Percentiles rank a stretch among this genome's conserved stretches.
Conservation (phyloP, 2,113 vertebrate genomes). For the Ia io region DNA sequence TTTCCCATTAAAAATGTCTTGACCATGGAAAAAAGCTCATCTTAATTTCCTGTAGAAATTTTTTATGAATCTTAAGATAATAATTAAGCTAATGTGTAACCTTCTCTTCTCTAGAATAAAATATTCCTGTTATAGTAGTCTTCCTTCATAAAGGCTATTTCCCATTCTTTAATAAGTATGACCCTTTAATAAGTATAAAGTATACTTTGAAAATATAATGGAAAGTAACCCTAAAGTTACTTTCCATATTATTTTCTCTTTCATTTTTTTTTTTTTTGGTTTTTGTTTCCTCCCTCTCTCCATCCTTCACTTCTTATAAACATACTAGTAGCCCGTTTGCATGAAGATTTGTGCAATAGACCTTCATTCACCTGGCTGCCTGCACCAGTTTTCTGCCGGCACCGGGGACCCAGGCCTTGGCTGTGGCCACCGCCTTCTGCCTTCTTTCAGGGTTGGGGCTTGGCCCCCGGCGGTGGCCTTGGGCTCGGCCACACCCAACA, state of each 20-base stretch:
- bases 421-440: too few relatives aligned
- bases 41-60: not conserved
- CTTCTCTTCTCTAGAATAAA: not conserved
- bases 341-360: too few relatives aligned
- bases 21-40: not conserved
- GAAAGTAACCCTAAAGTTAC: not conserved
- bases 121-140: not conserved
- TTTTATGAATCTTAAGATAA: not conserved
- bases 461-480: too few relatives aligned
- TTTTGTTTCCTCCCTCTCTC: not conserved
- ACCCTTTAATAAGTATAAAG: not conserved
- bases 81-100: not conserved
- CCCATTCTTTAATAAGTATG: not conserved
- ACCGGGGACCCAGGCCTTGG: too few relatives aligned
- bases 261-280: not conserved
- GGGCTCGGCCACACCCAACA: too few relatives aligned
- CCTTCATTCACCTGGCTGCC: too few relatives aligned
- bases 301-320: not conserved
- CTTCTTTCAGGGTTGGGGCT: too few relatives aligned
- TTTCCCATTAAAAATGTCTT: conserved; percentile 33
- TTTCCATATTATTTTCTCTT: not conserved
- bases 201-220: not conserved
- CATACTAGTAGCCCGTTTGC: too few relatives aligned
- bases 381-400: too few relatives aligned
- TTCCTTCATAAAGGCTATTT: not conserved